phyloP scores from a whole-genome alignment of 2,888 invertebrate genomes.

The Furcula furcula region DNA sequence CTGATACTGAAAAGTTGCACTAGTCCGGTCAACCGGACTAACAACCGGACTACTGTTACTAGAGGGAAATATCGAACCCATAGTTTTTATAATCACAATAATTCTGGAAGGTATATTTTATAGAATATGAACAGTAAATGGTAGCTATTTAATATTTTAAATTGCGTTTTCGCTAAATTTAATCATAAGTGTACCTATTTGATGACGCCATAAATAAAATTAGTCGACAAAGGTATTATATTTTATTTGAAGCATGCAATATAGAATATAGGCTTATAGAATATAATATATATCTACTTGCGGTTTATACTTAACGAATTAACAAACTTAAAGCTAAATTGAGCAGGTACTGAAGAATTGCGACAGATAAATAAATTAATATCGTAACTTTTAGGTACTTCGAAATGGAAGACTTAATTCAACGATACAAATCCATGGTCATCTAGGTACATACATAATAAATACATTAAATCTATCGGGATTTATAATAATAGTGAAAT shows the following conservation, averaged over 20 bases:
- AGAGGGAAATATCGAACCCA: too few species aligned
- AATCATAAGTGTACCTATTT: conserved; percentile 16
- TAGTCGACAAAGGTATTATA: too few species aligned
- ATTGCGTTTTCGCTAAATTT: neutral
- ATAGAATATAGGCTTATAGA: conserved; percentile 7
- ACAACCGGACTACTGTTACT: too few species aligned
- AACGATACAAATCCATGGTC: conserved; percentile 69
- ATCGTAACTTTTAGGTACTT: conserved; percentile 56
- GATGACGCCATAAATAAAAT: conserved; percentile 12
- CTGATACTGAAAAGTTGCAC: too few species aligned
- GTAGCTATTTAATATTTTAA: neutral
- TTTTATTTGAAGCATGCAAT: conserved; percentile 12
- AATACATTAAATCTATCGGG: conserved; percentile 50
- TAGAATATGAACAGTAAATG: neutral
- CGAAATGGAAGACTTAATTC: conserved; percentile 76
- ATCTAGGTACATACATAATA: conserved; percentile 54
- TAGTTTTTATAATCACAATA: too few species aligned
- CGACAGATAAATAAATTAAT: conserved; percentile 48
- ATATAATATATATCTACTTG: too few species aligned
- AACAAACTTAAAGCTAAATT: conserved; percentile 52
- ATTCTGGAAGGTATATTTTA: too few species aligned
- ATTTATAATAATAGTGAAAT: conserved; percentile 45
- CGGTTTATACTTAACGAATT: conserved; percentile 35
- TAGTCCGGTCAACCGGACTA: too few species aligned
- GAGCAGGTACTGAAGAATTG: conserved; percentile 66